A percentile compares a stretch with the other conserved stretches of the same genome.
These are phyloP conservation scores for Gymnobelideus leadbeateri DNA, from an alignment of 2,113 vertebrate genomes.

Conservation along the genomic window DNA sequence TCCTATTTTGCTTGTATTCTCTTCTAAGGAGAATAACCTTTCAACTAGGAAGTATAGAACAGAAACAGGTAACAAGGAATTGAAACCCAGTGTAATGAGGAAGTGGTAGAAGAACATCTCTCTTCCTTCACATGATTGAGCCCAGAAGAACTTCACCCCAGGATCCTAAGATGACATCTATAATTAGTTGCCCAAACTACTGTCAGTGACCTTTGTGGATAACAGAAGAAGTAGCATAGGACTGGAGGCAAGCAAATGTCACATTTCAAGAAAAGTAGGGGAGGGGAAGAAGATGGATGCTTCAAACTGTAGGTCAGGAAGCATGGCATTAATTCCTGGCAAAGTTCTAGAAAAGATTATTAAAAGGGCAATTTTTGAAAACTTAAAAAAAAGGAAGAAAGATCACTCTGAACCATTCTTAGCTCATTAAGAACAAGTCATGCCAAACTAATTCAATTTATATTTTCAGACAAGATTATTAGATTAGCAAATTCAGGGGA, in stretches of 20 bases:
- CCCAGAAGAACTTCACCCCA: neutral
- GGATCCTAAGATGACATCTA: neutral
- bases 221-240: neutral
- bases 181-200: neutral
- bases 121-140: neutral
- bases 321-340: neutral
- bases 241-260: neutral
- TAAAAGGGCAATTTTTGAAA: neutral
- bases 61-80: neutral
- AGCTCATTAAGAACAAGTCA: neutral
- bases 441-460: neutral
- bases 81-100: neutral
- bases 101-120: neutral
- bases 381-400: neutral
- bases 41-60: neutral
- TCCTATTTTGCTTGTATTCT: neutral
- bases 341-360: neutral
- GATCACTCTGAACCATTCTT: neutral
- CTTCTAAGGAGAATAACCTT: neutral
- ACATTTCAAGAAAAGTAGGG: neutral
- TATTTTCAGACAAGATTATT: neutral
- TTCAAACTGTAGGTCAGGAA: neutral
- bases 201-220: neutral
- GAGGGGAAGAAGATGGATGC: neutral
- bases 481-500: neutral